These are phyloP conservation scores for Recurvirostra avosetta DNA, from an alignment of 2,113 vertebrate species.

Conservation along the genomic window DNA sequence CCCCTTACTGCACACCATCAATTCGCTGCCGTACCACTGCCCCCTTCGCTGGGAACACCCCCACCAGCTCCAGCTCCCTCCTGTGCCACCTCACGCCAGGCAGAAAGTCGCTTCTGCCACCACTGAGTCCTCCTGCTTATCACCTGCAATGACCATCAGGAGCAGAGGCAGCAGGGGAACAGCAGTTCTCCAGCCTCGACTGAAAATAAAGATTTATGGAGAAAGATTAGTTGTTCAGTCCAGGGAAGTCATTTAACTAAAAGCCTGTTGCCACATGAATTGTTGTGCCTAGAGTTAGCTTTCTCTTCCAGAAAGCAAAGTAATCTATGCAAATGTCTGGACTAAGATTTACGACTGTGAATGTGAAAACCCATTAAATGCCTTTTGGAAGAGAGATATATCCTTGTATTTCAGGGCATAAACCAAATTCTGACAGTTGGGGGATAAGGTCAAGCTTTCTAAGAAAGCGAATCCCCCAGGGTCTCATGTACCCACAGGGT, in stretches of 20 bases:
- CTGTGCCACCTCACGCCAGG: too few relatives aligned
- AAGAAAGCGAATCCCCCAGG: not conserved
- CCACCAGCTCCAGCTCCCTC: fast-evolving
- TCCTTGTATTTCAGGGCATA: not conserved
- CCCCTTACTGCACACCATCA: not conserved
- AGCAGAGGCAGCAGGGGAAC: not conserved
- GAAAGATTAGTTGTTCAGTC: not conserved
- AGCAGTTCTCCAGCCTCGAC: not conserved
- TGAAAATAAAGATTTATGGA: not conserved
- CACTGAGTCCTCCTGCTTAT: not conserved
- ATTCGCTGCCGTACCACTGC: not conserved
- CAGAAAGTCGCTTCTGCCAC: not conserved
- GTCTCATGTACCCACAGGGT: not conserved
- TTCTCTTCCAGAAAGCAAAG: not conserved
- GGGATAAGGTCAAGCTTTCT: not conserved
- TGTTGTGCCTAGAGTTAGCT: not conserved
- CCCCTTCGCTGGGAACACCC: fast-evolving
- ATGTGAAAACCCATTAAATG: not conserved
- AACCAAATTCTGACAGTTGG: not conserved
- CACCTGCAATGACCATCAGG: not conserved
- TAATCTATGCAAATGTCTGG: not conserved
- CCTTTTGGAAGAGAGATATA: not conserved
- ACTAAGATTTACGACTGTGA: not conserved
- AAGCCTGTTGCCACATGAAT: not conserved
- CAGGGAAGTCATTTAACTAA: not conserved